phyloP scores from a whole-genome alignment of 2,113 vertebrate species.

The Axis porcinus region DNA sequence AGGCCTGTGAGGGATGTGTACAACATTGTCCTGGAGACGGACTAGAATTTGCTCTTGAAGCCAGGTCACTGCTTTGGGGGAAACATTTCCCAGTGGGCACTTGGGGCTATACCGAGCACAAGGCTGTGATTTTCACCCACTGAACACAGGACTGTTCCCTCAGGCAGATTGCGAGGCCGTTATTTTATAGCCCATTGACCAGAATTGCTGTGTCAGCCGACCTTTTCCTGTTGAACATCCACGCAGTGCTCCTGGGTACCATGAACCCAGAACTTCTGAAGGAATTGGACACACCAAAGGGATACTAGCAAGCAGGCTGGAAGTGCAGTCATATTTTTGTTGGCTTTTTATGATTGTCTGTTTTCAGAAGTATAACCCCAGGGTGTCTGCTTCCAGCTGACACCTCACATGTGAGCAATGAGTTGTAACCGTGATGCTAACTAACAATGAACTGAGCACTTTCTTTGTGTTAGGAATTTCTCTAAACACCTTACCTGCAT shows the following conservation, averaged over 20 bases:
- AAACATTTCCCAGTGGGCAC: background rate
- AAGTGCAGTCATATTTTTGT: background rate
- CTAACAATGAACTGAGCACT: background rate
- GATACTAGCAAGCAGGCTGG: background rate
- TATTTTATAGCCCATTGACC: background rate
- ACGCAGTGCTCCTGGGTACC: background rate
- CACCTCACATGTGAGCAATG: background rate
- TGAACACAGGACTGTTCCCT: background rate
- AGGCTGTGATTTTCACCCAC: background rate
- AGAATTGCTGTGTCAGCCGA: background rate
- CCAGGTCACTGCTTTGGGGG: background rate
- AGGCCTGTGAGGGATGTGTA: background rate
- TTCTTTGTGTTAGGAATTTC: background rate
- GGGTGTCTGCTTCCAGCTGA: background rate
- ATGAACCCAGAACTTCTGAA: background rate
- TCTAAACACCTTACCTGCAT: background rate
- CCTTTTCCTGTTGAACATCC: background rate
- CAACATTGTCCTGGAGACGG: background rate
- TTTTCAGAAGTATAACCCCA: background rate
- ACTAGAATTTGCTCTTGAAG: background rate
- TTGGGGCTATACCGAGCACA: background rate
- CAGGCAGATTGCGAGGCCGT: rapidly evolving
- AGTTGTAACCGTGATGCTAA: background rate
- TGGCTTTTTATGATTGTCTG: background rate
- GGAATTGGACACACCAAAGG: background rate